Percentiles rank a stretch among this genome's conserved stretches.
Conservation (phyloP, 1,140 invertebrate genomes). For the Lethocerus indicus region DNA sequence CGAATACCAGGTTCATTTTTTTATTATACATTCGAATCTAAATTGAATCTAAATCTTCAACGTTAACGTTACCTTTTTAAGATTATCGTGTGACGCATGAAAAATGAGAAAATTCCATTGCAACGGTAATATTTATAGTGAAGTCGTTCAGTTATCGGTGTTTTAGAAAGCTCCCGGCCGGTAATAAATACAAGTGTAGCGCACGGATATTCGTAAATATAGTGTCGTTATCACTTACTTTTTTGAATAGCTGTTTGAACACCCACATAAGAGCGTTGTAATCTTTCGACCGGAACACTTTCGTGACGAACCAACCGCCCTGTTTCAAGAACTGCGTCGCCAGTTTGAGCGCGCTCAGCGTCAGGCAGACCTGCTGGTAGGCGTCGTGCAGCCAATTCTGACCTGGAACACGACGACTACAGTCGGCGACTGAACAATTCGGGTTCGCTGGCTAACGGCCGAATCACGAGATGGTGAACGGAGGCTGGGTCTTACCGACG, state of each 20-base stretch:
- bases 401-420: too few species aligned
- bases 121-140: too few species aligned
- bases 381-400: slow-evolving; percentile 96
- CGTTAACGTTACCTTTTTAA: not conserved
- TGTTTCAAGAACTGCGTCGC: slow-evolving; percentile 80
- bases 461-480: too few species aligned
- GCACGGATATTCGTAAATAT: too few species aligned
- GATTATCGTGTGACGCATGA: too few species aligned
- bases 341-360: slow-evolving; percentile 81
- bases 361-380: slow-evolving; percentile 81
- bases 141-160: too few species aligned
- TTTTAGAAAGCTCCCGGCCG: too few species aligned
- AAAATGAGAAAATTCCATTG: too few species aligned
- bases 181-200: too few species aligned
- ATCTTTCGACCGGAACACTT: slow-evolving; percentile 97
- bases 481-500: slow-evolving; percentile 47
- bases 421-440: too few species aligned
- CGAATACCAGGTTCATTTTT: slow-evolving; percentile 73
- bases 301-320: slow-evolving; percentile 96
- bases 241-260: slow-evolving; percentile 89
- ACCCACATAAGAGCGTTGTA: slow-evolving; percentile 92
- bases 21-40: too few species aligned
- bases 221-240: slow-evolving; percentile 33
- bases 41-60: not conserved
- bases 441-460: too few species aligned